Evolutionary conservation across 2,888 invertebrate genomes (phyloP).

Genomic region (Allacma fusca): DNA sequence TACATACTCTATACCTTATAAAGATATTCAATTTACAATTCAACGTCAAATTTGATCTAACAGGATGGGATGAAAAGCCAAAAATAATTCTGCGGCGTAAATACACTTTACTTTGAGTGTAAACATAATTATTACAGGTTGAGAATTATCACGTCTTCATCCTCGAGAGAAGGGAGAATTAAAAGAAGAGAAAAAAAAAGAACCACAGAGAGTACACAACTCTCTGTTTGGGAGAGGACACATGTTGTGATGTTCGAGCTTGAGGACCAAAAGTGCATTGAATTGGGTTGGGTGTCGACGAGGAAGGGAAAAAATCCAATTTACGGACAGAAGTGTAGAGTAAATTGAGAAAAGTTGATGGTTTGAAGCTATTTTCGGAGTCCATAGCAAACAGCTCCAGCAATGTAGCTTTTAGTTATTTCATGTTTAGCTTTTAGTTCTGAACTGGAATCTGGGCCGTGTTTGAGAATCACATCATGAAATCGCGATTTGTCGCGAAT

Average conservation of each 20-base stretch:
- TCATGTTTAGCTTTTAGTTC: not conserved
- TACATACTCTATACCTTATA: too few species aligned
- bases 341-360: not conserved
- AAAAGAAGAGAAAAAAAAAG: not conserved
- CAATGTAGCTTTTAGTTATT: not conserved
- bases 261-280: too few species aligned
- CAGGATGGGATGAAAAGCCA: not conserved
- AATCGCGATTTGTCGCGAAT: constrained; percentile 46
- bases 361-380: constrained; percentile 22
- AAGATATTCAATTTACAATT: constrained; percentile 13
- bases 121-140: constrained; percentile 10
- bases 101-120: constrained; percentile 10
- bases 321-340: not conserved
- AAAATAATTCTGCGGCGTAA: constrained; percentile 32
- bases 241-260: too few species aligned
- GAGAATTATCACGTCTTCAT: not conserved
- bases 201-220: not conserved
- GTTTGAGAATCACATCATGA: constrained; percentile 35
- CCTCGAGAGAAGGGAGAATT: not conserved
- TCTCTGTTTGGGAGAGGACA: not conserved
- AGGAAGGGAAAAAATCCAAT: not conserved
- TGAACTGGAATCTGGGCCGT: constrained; percentile 5
- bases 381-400: not conserved
- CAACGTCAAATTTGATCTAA: not conserved
- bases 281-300: not conserved